A percentile compares a stretch with the other conserved stretches of the same genome.
Conservation (phyloP, 2,113 vertebrate species). For the Crotophaga sulcirostris region DNA sequence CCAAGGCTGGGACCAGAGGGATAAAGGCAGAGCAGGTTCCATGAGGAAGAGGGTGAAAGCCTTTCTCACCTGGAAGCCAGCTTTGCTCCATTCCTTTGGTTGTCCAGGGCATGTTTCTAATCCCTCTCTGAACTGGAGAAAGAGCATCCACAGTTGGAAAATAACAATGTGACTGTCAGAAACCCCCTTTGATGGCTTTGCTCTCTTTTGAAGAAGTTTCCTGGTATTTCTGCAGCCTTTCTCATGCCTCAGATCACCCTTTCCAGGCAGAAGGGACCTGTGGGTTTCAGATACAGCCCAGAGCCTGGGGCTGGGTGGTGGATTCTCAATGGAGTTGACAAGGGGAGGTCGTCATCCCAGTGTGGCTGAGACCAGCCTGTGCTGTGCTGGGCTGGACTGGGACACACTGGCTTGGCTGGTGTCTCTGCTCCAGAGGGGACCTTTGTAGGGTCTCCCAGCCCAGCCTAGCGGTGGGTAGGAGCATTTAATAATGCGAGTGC, state of each 20-base stretch:
- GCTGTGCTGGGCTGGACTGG: background rate
- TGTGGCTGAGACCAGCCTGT: background rate
- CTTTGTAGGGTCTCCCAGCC: background rate
- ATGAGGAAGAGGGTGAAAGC: background rate
- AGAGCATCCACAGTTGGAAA: background rate
- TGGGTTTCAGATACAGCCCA: background rate
- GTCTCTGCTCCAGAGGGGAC: background rate
- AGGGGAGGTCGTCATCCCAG: background rate
- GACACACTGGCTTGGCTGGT: background rate
- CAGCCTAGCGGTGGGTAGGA: background rate
- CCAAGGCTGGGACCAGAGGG: background rate
- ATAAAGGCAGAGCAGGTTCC: background rate
- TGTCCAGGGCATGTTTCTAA: background rate
- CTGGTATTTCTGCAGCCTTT: background rate
- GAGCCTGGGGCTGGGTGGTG: background rate
- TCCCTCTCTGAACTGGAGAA: background rate
- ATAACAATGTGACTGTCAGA: background rate
- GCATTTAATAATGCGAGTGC: conserved; percentile 34
- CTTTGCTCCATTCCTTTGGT: background rate
- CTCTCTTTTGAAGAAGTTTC: background rate
- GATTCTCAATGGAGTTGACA: background rate
- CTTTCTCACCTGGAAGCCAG: background rate
- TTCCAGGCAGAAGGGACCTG: background rate
- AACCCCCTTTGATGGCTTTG: background rate
- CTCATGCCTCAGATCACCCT: background rate